Conservation (phyloP, 2,888 invertebrate species). For the Drosophila neonasuta region DNA sequence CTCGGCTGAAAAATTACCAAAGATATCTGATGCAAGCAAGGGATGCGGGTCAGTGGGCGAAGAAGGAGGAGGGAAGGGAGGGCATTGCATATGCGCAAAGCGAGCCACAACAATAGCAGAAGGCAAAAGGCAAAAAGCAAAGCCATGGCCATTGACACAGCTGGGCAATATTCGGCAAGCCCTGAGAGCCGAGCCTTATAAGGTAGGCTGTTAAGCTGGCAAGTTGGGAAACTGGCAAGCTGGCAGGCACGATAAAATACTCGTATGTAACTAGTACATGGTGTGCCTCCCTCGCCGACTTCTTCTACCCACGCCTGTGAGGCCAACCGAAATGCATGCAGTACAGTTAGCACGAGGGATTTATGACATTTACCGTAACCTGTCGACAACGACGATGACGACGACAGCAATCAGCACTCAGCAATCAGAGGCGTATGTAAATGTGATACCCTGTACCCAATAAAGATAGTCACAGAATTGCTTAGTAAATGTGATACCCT, state of each 20-base stretch:
- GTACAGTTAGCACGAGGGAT: slow-evolving; percentile 58
- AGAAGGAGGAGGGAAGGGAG: slow-evolving; percentile 20
- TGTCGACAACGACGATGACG: slow-evolving; percentile 9
- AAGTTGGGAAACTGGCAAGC: not conserved
- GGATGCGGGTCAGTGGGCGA: not conserved
- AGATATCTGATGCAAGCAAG: slow-evolving; percentile 34
- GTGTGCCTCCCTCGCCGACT: not conserved
- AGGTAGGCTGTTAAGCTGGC: slow-evolving; percentile 15
- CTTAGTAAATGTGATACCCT: no score
- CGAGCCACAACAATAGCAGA: slow-evolving; percentile 3
- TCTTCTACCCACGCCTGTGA: slow-evolving; percentile 10
- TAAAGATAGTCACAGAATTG: not conserved
- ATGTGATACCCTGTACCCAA: not conserved
- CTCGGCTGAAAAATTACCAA: slow-evolving; percentile 54
- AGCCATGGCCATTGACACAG: slow-evolving; percentile 57
- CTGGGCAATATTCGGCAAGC: slow-evolving; percentile 53
- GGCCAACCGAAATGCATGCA: slow-evolving; percentile 23
- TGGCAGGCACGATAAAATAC: slow-evolving; percentile 35
- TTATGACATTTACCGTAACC: slow-evolving; percentile 51
- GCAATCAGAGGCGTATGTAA: slow-evolving; percentile 33
- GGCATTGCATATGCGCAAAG: slow-evolving; percentile 26
- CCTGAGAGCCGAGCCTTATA: slow-evolving; percentile 53
- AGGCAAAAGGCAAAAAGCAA: not conserved
- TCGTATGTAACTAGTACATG: slow-evolving; percentile 29
- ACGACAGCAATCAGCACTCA: slow-evolving; percentile 11